Evolutionary conservation across 2,888 invertebrate genomes (phyloP), one percentile per base, ranked within the genome.

Genomic region (Pantelozetes paolii): DNA sequence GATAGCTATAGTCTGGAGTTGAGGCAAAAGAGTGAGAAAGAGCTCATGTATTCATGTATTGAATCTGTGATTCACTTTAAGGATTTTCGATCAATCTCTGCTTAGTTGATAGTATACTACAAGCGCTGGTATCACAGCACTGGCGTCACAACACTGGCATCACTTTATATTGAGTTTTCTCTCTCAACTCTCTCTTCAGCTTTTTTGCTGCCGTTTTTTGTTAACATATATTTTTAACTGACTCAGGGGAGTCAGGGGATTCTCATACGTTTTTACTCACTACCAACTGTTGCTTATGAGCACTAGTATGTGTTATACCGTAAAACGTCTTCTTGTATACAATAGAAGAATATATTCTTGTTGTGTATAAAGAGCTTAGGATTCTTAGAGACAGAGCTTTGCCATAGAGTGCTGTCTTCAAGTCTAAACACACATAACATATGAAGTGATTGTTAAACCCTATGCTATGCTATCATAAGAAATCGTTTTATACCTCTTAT

Each of bases 281-380:
- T 67, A 67, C 67, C 67, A 67, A 67, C 67, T 67, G 67, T 67
- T 67, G 67, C 67, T 67, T 67, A 67, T 67, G 26, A 54, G 54
- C 20, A 26, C 54, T 54, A 26, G 54, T 54, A 18, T n/a, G n/a
- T 45, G 13, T 18, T 26, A 54, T 54, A 13, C 26, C 13, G 23
- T 23, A 23, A 23, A 54, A 54, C 13, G 54, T 13, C 23, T 20
- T 54, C 20, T 36, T 36, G 6, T 26, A 54, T 54, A 54, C 20
- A 54, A 26, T 23, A 11, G 23, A 48, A 48, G 2, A 48, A 48
- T 13, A 23, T 54, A n/a, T 54, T 54, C 20, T 54, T n/a, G 20
- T 54, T 54, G 13, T n/a, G 54, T 23, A 26, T 26, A 30, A 62
- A 30, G 62, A 26, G 32, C 23, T 32, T 62, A 30, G 20, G 2